Conservation (phyloP, 2,888 invertebrate genomes). For the Aleiodes alternator region DNA sequence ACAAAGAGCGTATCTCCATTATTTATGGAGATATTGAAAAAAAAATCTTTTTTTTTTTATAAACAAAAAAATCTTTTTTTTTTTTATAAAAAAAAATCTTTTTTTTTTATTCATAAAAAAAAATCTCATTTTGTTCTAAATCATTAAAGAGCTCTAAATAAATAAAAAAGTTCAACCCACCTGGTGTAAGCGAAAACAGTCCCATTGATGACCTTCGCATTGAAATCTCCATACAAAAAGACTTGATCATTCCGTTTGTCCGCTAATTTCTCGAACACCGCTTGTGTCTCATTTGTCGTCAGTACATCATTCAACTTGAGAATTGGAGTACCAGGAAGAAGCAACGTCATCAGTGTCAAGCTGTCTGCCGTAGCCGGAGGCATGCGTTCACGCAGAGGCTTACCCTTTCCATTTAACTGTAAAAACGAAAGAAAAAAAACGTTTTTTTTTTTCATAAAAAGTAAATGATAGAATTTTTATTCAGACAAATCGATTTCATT, state of each 20-base stretch:
- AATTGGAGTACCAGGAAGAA: slow-evolving; percentile 88
- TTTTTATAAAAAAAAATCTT: no score
- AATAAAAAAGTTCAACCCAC: slow-evolving; percentile 74
- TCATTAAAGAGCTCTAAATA: no score
- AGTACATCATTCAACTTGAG: slow-evolving; percentile 73
- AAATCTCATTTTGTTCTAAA: neutral
- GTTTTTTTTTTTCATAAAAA: neutral
- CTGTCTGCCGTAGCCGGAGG: slow-evolving; percentile 77
- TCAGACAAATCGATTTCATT: no score
- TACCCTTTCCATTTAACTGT: slow-evolving; percentile 65
- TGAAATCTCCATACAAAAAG: slow-evolving; percentile 80
- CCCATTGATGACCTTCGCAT: slow-evolving; percentile 71
- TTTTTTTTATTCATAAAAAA: no score
- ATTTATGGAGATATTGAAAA: neutral
- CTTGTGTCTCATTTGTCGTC: slow-evolving; percentile 51
- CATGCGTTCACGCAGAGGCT: slow-evolving; percentile 63
- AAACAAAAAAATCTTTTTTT: no score
- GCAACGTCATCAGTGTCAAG: slow-evolving; percentile 81
- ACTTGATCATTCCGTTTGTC: slow-evolving; percentile 78
- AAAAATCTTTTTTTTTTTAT: no score
- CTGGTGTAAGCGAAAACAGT: slow-evolving; percentile 83
- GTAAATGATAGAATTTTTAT: neutral
- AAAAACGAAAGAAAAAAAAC: slow-evolving; percentile 41
- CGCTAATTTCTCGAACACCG: slow-evolving; percentile 73
- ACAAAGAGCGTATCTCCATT: no score